Percentiles rank a stretch among this genome's conserved stretches.
Conservation (phyloP, 2,797 vertebrate genomes). For the Gymnodraco acuticeps region DNA sequence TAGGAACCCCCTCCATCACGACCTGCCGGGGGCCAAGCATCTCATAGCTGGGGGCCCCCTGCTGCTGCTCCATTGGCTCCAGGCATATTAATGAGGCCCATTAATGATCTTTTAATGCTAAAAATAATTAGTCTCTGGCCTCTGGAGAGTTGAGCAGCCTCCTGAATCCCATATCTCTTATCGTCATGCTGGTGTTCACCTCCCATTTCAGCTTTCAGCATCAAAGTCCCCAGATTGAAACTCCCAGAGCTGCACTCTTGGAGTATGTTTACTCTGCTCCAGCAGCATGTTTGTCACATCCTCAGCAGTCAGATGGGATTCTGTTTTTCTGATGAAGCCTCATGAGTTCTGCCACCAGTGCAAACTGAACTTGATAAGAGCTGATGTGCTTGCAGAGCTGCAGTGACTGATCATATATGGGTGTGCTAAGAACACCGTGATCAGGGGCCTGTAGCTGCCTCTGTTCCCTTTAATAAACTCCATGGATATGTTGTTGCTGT, state of each 20-base stretch:
- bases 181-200: conserved; percentile 33
- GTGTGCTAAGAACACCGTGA: conserved; percentile 17
- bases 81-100: conserved; percentile 13
- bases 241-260: conserved; percentile 30
- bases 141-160: conserved; percentile 25
- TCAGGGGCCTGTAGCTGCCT: conserved; percentile 20
- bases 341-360: conserved; percentile 25
- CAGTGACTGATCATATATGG: conserved; percentile 2
- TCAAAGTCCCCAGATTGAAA: conserved; percentile 35
- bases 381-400: conserved; percentile 24
- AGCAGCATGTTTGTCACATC: conserved; percentile 46
- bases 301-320: conserved; percentile 36
- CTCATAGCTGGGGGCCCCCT: not conserved
- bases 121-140: conserved; percentile 15
- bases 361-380: conserved; percentile 15
- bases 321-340: conserved; percentile 40
- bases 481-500: not conserved
- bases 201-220: conserved; percentile 23
- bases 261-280: conserved; percentile 25
- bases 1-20: conserved; percentile 12
- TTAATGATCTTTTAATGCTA: conserved; percentile 25
- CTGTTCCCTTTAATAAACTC: conserved; percentile 16
- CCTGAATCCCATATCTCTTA: conserved; percentile 33
- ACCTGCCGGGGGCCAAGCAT: not conserved
- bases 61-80: conserved; percentile 17